Base-by-base conservation (phyloP, 2,888 invertebrate species). In the Cremastinae sp. region DNA sequence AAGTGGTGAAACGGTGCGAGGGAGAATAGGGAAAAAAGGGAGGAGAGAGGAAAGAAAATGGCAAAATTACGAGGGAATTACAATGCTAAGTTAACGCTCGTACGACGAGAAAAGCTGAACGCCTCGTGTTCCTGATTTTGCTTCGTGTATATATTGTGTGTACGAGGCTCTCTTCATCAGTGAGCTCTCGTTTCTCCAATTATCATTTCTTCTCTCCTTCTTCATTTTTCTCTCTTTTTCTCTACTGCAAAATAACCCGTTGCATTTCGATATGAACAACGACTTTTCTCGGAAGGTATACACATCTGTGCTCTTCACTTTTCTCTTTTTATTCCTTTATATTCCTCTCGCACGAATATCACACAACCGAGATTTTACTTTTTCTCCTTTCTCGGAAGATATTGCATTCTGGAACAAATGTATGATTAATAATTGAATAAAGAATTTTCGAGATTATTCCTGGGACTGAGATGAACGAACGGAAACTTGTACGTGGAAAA, bases 211-310 rank as follows among this genome's bases (percentile, higher is more conserved):
- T 51, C 20, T 28, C 35, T 16, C 55, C 39, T 8, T 41, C 51
- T 35, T 37, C 55, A 51, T 49, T 49, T 51, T n/a, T 49, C 64
- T 64, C 20, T 49, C n/a, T 51, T 22, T 51, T 20, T 68, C 65
- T 45, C 12, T 8, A 12, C 16, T 35, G 49, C 39, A 43, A 61
- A 39, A 51, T 56, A 74, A 62, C 45, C 71, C 71, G 59, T 56
- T 66, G 43, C 45, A 59, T 61, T 39, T 66, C 41, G 53, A 64
- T 64, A 64, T 51, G 58, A 66, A 61, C 75, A 75, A 75, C 75
- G 75, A 71, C 75, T 75, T 71, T 71, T 71, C 75, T 75, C 45
- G 59, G 73, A 73, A 73, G 69, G 53, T 69, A 69, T 73, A 73
- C 73, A 73, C 65, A 62, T 69, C 41, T 69, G 39, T 45, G 47